phyloP scores from a whole-genome alignment of 2,113 vertebrate species.

The Cavia aperea region DNA sequence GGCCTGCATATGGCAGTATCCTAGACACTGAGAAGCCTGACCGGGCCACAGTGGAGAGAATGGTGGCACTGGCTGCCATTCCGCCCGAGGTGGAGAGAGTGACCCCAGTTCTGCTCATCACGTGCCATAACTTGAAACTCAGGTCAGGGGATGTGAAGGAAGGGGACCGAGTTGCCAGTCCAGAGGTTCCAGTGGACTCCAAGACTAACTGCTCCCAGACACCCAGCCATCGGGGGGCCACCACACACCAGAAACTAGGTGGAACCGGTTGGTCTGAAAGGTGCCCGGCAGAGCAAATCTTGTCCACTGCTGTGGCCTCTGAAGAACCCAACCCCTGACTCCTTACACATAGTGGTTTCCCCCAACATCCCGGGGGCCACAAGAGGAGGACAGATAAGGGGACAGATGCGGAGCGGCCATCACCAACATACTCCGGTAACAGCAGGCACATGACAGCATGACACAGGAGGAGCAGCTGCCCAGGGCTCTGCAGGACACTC shows the following conservation, averaged over 20 bases:
- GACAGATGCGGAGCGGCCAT: no score
- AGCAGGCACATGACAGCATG: background rate
- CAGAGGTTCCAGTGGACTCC: background rate
- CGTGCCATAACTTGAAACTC: background rate
- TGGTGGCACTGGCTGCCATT: fast-evolving
- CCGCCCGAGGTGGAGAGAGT: background rate
- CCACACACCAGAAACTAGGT: background rate
- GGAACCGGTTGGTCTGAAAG: background rate
- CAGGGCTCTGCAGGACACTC: fast-evolving
- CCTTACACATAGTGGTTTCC: background rate
- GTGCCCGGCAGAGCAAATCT: background rate
- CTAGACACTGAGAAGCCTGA: background rate
- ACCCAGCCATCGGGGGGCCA: background rate
- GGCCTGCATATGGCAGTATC: background rate
- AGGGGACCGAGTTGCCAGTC: background rate
- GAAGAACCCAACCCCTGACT: background rate
- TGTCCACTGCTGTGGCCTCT: background rate
- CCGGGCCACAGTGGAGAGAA: background rate
- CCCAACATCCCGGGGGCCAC: fast-evolving
- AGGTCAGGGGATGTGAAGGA: background rate
- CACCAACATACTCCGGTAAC: background rate
- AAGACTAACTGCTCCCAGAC: background rate
- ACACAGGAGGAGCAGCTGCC: fast-evolving
- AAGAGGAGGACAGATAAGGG: no score
- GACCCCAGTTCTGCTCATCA: background rate